A percentile compares a stretch with the other conserved stretches of the same genome.
phyloP scores from a whole-genome alignment of 2,797 vertebrate species.

The Protonibea diacanthus region DNA sequence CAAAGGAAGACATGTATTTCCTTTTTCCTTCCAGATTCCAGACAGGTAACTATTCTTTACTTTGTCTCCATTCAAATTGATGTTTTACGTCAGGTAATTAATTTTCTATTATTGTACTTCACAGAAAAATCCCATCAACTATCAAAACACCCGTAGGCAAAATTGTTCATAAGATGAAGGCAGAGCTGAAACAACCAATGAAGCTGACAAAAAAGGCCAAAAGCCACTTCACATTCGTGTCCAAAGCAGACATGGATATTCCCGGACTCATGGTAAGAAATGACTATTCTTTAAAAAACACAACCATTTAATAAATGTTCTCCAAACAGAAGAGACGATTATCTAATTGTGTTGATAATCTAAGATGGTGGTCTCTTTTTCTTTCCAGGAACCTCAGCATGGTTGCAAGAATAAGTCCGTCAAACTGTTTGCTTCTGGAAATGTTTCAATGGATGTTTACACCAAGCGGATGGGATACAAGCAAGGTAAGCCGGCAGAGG shows the following conservation, averaged over 20 bases:
- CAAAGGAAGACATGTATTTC: constrained; percentile 74
- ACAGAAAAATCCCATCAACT: constrained; percentile 79
- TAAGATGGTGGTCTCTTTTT: neutral
- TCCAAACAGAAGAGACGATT: rapidly evolving
- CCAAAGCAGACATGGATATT: constrained; percentile 68
- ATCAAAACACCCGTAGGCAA: constrained; percentile 65
- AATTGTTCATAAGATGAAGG: constrained; percentile 75
- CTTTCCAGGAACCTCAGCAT: constrained; percentile 70
- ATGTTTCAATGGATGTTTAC: constrained; percentile 62
- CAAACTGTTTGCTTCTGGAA: constrained; percentile 69
- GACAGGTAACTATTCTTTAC: constrained; percentile 60
- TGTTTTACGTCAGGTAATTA: rapidly evolving
- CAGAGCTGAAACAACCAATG: constrained; percentile 76
- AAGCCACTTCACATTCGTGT: constrained; percentile 76
- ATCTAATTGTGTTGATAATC: neutral
- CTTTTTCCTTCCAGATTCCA: constrained; percentile 80
- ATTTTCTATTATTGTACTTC: neutral
- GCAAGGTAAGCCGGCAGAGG: constrained; percentile 64
- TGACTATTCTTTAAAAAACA: neutral
- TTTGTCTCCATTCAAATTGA: rapidly evolving
- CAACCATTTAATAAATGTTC: rapidly evolving
- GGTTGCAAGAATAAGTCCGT: constrained; percentile 62
- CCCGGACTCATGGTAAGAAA: constrained; percentile 74
- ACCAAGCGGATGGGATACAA: constrained; percentile 68
- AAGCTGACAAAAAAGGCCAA: constrained; percentile 60